phyloP scores from a whole-genome alignment of 2,113 vertebrate species.

The Grallaria varia region DNA sequence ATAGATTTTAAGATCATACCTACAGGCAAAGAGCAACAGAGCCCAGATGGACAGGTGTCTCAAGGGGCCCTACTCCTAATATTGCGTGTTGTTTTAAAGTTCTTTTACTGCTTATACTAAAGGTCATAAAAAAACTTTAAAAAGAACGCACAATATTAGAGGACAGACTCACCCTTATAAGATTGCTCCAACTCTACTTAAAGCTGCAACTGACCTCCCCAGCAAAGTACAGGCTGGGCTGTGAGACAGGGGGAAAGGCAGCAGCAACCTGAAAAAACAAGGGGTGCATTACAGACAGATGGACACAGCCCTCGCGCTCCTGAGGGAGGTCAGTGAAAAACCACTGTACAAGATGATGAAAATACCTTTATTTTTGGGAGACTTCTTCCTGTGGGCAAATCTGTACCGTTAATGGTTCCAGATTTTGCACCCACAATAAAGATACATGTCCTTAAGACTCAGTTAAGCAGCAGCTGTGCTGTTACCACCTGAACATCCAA shows the following conservation, averaged over 20 bases:
- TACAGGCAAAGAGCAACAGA: neutral
- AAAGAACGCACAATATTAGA: conserved; percentile 42
- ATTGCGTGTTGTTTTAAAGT: conserved; percentile 42
- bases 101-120: conserved; percentile 12
- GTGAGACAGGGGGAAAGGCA: neutral
- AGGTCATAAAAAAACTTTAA: conserved; percentile 45
- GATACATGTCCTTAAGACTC: neutral
- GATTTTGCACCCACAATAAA: neutral
- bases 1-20: neutral
- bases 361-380: neutral
- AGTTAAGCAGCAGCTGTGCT: neutral
- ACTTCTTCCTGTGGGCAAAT: neutral
- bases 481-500: fast-evolving
- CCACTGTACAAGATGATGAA: neutral
- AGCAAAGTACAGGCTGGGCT: conserved; percentile 17
- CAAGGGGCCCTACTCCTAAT: neutral
- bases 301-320: neutral
- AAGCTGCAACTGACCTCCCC: conserved; percentile 1
- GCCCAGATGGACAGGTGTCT: neutral
- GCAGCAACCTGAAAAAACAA: conserved; percentile 44
- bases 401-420: neutral
- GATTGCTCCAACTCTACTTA: conserved; percentile 14
- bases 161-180: conserved; percentile 41
- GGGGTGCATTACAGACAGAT: neutral
- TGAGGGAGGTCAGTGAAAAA: neutral